Evolutionary conservation across 2,797 vertebrate species (phyloP).

Genomic region (Sebastes iracundus): DNA sequence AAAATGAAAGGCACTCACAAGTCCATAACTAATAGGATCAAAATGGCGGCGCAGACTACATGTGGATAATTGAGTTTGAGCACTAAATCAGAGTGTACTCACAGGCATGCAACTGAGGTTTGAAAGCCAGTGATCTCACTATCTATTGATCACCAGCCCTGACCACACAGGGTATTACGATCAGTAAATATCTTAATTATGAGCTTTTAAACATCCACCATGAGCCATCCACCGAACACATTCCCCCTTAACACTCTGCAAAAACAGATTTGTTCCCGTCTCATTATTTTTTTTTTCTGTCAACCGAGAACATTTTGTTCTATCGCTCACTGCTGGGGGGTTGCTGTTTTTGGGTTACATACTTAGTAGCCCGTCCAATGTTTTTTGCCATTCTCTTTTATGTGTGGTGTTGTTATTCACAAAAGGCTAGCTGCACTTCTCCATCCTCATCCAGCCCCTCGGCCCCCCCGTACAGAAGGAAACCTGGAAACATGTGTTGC

Average conservation of each 20-base stretch:
- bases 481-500: conserved; percentile 60
- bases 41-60: conserved; percentile 55
- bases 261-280: conserved; percentile 42
- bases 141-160: conserved; percentile 27
- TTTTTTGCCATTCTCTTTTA: conserved; percentile 64
- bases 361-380: conserved; percentile 46
- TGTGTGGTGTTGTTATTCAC: conserved; percentile 64
- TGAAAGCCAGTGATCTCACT: conserved; percentile 13
- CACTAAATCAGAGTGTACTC: conserved; percentile 46
- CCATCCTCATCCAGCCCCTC: conserved; percentile 32
- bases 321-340: conserved; percentile 42
- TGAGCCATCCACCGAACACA: background rate
- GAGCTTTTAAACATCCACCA: conserved; percentile 8
- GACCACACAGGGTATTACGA: conserved; percentile 4
- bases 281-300: conserved; percentile 40
- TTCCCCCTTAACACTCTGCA: conserved; percentile 8
- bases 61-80: conserved; percentile 66
- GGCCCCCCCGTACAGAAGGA: conserved; percentile 39
- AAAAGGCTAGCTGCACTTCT: conserved; percentile 44
- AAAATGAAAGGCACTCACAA: conserved; percentile 65
- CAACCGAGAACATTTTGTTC: conserved; percentile 60
- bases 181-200: conserved; percentile 10
- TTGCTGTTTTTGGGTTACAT: conserved; percentile 63
- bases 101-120: background rate
- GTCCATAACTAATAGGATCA: conserved; percentile 74